Conservation (phyloP, 2,113 vertebrate genomes). For the Sylvietta virens region DNA sequence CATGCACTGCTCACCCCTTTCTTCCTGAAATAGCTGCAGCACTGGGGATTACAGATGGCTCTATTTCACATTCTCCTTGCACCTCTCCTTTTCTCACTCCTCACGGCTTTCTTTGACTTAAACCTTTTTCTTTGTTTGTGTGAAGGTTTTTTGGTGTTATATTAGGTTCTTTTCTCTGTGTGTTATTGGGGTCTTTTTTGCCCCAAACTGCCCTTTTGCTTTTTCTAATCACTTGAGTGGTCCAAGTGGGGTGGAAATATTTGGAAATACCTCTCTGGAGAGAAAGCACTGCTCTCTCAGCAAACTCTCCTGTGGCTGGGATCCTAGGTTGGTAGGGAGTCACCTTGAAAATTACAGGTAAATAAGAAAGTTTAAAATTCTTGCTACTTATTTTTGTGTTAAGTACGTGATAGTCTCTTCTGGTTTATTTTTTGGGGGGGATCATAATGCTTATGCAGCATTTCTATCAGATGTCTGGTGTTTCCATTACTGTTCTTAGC, state of each 20-base stretch:
- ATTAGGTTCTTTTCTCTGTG: background rate
- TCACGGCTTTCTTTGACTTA: background rate
- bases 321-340: background rate
- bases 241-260: background rate
- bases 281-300: background rate
- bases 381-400: background rate
- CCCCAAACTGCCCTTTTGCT: fast-evolving
- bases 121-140: background rate
- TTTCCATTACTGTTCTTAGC: background rate
- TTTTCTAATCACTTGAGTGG: background rate
- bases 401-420: background rate
- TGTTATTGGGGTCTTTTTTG: background rate
- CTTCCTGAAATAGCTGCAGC: background rate
- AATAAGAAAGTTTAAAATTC: background rate
- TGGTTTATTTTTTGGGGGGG: background rate
- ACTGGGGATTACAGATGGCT: background rate
- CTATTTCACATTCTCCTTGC: background rate
- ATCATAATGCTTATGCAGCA: background rate
- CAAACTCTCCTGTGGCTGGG: background rate
- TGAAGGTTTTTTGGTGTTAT: background rate
- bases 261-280: background rate
- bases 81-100: background rate
- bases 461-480: fast-evolving
- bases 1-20: background rate
- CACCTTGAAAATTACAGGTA: background rate